Conservation (phyloP, 2,797 vertebrate species). For the Sciurus carolinensis region DNA sequence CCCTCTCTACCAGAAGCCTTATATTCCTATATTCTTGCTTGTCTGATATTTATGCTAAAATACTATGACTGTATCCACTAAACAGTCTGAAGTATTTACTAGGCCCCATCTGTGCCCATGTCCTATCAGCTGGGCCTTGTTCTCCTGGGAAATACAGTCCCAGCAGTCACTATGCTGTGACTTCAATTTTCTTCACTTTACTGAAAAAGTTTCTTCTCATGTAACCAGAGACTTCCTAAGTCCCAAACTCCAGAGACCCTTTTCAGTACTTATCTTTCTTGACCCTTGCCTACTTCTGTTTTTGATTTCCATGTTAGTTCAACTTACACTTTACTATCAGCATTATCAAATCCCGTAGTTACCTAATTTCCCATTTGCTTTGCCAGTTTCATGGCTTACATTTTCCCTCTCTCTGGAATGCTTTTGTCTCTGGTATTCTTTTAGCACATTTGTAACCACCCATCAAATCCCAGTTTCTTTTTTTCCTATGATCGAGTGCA, state of each 20-base stretch:
- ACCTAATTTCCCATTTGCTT: background rate
- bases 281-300: background rate
- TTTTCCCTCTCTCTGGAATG: background rate
- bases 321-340: background rate
- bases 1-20: background rate
- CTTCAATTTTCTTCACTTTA: background rate
- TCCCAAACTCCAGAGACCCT: background rate
- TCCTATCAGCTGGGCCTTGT: fast-evolving
- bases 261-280: background rate
- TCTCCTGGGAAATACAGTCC: background rate
- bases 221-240: background rate
- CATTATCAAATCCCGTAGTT: background rate
- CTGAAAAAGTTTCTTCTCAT: background rate
- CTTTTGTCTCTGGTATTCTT: background rate
- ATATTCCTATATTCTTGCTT: too few relatives aligned
- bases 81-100: background rate
- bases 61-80: background rate
- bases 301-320: background rate
- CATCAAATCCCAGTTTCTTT: background rate
- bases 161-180: too few relatives aligned
- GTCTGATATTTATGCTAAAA: background rate
- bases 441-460: background rate
- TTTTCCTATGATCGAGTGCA: background rate
- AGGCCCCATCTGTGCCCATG: background rate
- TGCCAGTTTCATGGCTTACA: background rate